Evolutionary conservation across 2,113 vertebrate species (phyloP).

Genomic region (Pelusios castaneus): DNA sequence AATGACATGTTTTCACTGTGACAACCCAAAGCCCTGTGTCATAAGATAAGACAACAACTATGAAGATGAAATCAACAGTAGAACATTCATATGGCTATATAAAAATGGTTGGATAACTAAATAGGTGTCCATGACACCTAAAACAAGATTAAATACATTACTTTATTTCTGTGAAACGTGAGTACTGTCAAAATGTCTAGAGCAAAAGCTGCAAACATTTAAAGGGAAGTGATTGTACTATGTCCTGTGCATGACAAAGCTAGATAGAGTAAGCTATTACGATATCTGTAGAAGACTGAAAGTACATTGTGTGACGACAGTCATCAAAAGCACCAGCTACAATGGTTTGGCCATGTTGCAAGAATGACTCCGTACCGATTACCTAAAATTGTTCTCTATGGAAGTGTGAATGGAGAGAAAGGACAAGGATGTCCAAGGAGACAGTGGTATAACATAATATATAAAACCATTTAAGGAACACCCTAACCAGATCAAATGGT

Average conservation of each 20-base stretch:
- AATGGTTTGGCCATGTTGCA: too few relatives aligned
- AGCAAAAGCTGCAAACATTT: neutral
- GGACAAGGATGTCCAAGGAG: neutral
- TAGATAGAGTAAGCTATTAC: neutral
- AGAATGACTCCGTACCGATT: too few relatives aligned
- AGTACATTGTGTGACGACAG: neutral
- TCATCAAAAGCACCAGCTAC: neutral
- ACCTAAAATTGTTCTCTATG: too few relatives aligned
- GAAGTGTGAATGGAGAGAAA: neutral
- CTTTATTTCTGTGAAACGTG: neutral
- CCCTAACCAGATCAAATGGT: neutral
- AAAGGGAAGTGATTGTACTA: neutral
- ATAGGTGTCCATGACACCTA: neutral
- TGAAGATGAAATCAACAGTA: neutral
- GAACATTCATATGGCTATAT: neutral
- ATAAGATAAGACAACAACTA: neutral
- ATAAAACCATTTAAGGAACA: neutral
- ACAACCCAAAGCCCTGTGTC: neutral
- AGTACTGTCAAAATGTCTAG: neutral
- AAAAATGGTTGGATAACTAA: neutral
- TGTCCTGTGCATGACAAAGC: neutral
- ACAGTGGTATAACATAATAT: neutral
- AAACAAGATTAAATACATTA: too few relatives aligned
- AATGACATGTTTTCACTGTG: neutral
- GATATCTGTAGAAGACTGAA: neutral